Base-by-base conservation (phyloP, 92 coral and sea anemone species). In the Porites lobata region DNA sequence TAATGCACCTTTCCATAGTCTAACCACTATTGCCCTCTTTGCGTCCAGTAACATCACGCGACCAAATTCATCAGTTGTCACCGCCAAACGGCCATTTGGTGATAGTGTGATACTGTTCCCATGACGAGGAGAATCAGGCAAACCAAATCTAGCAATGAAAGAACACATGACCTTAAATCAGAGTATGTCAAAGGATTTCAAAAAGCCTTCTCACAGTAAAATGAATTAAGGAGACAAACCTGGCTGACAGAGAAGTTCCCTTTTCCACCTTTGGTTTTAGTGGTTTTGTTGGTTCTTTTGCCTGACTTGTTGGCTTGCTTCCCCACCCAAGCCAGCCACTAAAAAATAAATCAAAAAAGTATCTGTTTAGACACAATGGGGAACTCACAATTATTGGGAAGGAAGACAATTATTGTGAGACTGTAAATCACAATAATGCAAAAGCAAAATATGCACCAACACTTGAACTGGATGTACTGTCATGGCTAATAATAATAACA, bases 321-420 rank as follows among this genome's bases (percentile, higher is more conserved):
- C 95, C 96, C 99, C 99, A 98, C 32, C 99, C 98, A 57, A 98
- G 90, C 99, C 99, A 98, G 29, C 98, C 99, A 92, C 99, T 98
- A 78, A 73, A 61, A 29, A 66, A 59, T 8, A 4, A 85, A 67
- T 17, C 17, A 67, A 4, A 6, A 9, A 22, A 51, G 3, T 20
- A 22, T 6, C 8, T 43, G 7, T 15, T 10, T 13, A 2, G 5
- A 3, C 13, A 6, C 13, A 67, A 66, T 10, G 4, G 11, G 47
- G 5, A 38, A 38, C 47, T 38, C 47, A 4, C 47, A 38, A 4
- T 38, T 4, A 38, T 4, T 38, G 47, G 47, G 47, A 38, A 38
- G 47, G 47, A 38, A 38, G 47, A 38, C 6, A 38, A 38, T 29
- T 29, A 29, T 29, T 29, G 32, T 29, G 32, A 29, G 32, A 29